phyloP scores from a whole-genome alignment of 2,113 vertebrate genomes.

The Strix aluco region DNA sequence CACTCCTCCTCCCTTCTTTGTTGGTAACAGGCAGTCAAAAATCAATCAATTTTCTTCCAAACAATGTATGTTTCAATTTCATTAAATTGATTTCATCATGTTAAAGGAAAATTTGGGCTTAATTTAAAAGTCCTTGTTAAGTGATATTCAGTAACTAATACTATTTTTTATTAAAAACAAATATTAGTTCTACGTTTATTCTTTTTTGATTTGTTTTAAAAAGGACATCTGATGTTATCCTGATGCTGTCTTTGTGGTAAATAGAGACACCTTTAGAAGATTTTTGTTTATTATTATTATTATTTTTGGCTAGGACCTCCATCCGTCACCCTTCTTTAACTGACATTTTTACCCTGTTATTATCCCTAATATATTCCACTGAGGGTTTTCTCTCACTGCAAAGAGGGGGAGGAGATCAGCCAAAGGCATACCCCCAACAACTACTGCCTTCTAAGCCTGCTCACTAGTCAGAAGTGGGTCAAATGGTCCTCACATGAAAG shows the following conservation, averaged over 20 bases:
- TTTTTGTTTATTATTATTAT: conserved; percentile 32
- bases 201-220: not conserved
- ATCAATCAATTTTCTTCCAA: not conserved
- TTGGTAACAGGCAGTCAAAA: not conserved
- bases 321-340: conserved; percentile 68
- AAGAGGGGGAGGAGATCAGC: conserved; percentile 64
- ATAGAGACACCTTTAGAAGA: conserved; percentile 11
- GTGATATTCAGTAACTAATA: not conserved
- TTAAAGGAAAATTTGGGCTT: not conserved
- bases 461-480: conserved; percentile 79
- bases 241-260: not conserved
- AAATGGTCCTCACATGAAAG: conserved; percentile 82
- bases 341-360: conserved; percentile 75
- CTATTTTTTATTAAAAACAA: not conserved
- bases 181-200: not conserved
- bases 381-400: conserved; percentile 70
- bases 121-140: not conserved
- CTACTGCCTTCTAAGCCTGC: conserved; percentile 66
- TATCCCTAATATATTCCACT: conserved; percentile 81
- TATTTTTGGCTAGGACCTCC: conserved; percentile 37
- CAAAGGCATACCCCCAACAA: conserved; percentile 72
- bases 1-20: not conserved
- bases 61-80: not conserved
- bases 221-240: not conserved
- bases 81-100: not conserved